Evolutionary conservation across 2,888 invertebrate species (phyloP), one percentile per base, ranked within the genome.

Genomic region (Gari tellinella): DNA sequence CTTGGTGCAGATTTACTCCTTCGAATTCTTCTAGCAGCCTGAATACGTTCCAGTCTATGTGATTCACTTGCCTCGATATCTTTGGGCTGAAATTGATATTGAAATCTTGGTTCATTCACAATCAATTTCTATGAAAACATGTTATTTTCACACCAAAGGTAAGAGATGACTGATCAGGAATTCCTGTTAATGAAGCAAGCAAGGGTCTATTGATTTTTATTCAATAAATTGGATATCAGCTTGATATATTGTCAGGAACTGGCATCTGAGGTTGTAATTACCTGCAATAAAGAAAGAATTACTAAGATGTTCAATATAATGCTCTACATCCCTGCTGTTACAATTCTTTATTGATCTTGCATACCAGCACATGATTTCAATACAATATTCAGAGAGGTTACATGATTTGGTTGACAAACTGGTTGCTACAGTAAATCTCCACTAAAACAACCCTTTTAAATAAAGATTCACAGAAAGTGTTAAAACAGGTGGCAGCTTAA

Each of bases 11-110:
- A 85, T 65, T 86, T 88, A 62, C 85, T 85, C 40, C 87, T 69
- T 57, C 87, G 77, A 41, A 89, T 89, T 48, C 88, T 72, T 56
- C 80, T 82, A 19, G 87, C 89, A 12, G 89, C 87, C 67, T 88
- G 87, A 37, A 87, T 85, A 48, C 88, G 73, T 31, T 88, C 88
- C 46, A 85, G 78, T 21, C 88, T 81, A 40, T 87, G 87, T 19
- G 86, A 85, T 77, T 87, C 87, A 41, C 83, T 83, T 26, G 86
- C 82, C 75, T 89, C 88, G 57, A 87, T 67, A 72, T 89, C 89
- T 81, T 87, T 88, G 17, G 86, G 84, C 89, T 88, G 84, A 70
- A 79, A 79, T 52, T 15, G 23, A 25, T 19, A 43, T 43, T 43
- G 45, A 45, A 31, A 31, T 31, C 31, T 31, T 31, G 4, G 31